Evolutionary conservation across 1,140 invertebrate genomes (phyloP).

Genomic region (Euborellia annulipes): DNA sequence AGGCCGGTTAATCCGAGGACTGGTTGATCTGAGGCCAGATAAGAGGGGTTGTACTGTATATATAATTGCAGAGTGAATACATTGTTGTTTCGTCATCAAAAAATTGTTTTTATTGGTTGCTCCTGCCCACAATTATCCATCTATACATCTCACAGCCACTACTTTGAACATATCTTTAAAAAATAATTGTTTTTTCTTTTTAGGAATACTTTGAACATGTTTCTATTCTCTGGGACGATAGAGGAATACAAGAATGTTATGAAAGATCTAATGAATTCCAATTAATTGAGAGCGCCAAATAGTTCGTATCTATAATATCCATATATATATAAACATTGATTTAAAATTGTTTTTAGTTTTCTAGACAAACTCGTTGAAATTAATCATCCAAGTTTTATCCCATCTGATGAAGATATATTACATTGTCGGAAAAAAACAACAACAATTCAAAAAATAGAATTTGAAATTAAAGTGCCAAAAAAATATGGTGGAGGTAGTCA

Average conservation of each 20-base stretch:
- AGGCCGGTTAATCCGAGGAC: too few relatives aligned
- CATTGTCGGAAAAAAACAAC: constrained; percentile 50
- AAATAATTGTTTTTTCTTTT: constrained; percentile 13
- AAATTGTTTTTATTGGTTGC: too few relatives aligned
- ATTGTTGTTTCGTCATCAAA: too few relatives aligned
- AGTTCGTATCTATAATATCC: constrained; percentile 32
- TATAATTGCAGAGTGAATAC: too few relatives aligned
- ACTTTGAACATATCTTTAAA: too few relatives aligned
- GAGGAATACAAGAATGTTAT: constrained; percentile 51
- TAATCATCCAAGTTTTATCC: constrained; percentile 39
- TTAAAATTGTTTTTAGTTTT: constrained; percentile 34
- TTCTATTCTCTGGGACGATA: constrained; percentile 40
- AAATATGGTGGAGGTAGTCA: constrained; percentile 46
- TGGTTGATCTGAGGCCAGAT: too few relatives aligned
- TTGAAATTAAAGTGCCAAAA: constrained; percentile 48
- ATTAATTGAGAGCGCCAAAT: constrained; percentile 66
- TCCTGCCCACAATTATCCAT: too few relatives aligned
- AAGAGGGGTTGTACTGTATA: too few relatives aligned
- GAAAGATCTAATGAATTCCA: constrained; percentile 60
- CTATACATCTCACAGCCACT: too few relatives aligned
- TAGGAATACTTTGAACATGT: constrained; percentile 54
- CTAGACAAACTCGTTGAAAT: constrained; percentile 44
- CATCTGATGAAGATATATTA: constrained; percentile 49
- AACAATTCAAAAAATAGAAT: constrained; percentile 55
- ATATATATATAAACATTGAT: constrained; percentile 5